phyloP scores from a whole-genome alignment of 2,797 vertebrate species.

The Rachycentron canadum region DNA sequence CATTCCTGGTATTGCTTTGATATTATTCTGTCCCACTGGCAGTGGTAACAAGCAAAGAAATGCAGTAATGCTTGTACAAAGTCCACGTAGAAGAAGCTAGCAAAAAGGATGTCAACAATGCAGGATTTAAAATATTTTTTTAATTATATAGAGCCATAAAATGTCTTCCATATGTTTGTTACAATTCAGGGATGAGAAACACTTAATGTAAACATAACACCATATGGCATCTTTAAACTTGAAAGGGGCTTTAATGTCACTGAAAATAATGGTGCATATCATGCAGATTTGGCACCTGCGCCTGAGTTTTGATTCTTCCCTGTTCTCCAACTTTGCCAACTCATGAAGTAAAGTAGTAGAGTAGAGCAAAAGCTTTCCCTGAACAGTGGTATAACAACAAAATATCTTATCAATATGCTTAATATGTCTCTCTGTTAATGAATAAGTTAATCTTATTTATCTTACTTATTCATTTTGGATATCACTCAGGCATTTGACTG shows the following conservation, averaged over 20 bases:
- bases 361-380: neutral
- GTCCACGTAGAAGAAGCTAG: neutral
- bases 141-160: no score
- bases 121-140: neutral
- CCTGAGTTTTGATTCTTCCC: no score
- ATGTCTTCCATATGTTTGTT: no score
- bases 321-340: neutral
- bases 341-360: constrained; percentile 11
- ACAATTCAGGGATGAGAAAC: neutral
- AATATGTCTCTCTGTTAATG: neutral
- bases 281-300: neutral
- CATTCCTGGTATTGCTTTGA: neutral
- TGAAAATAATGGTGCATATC: neutral
- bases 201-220: neutral
- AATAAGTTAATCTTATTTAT: neutral
- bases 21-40: neutral
- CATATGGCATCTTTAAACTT: neutral
- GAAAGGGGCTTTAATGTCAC: neutral
- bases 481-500: constrained; percentile 22
- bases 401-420: neutral
- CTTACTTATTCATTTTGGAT: neutral
- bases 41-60: neutral
- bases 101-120: neutral
- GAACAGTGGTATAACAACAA: no score
- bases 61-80: neutral